A percentile compares a stretch with the other conserved stretches of the same genome.
phyloP scores from a whole-genome alignment of 2,797 vertebrate species.

The Artibeus lituratus region DNA sequence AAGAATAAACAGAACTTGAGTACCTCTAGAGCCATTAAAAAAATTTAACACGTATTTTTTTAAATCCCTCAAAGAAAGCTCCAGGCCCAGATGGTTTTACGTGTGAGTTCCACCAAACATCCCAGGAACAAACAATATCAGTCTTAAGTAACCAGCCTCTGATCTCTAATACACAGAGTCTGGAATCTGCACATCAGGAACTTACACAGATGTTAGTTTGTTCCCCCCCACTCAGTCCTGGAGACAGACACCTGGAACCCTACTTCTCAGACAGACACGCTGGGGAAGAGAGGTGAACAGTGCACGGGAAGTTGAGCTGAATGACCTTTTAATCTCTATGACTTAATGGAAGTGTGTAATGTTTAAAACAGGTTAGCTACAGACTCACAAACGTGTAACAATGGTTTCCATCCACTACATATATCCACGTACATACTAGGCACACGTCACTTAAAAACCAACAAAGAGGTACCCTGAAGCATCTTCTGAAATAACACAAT shows the following conservation, averaged over 20 bases:
- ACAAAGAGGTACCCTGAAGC: not conserved
- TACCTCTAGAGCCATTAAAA: not conserved
- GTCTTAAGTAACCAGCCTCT: not conserved
- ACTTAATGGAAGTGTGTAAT: not conserved
- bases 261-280: not conserved
- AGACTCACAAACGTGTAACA: not conserved
- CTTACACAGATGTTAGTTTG: not conserved
- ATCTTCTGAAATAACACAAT: not conserved
- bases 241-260: not conserved
- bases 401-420: not conserved
- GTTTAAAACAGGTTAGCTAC: not conserved
- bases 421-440: not conserved
- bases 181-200: not conserved
- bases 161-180: not conserved
- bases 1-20: not conserved
- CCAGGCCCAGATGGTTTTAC: not conserved
- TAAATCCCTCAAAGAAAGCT: not conserved
- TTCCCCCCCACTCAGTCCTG: not conserved
- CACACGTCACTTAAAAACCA: not conserved
- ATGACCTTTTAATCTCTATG: not conserved
- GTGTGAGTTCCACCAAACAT: not conserved
- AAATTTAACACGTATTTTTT: not conserved
- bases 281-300: not conserved
- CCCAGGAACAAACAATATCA: not conserved
- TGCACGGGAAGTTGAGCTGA: not conserved